These are phyloP conservation scores for Subanguina moxae DNA, from an alignment of 1,140 invertebrate species.

Conservation along the genomic window DNA sequence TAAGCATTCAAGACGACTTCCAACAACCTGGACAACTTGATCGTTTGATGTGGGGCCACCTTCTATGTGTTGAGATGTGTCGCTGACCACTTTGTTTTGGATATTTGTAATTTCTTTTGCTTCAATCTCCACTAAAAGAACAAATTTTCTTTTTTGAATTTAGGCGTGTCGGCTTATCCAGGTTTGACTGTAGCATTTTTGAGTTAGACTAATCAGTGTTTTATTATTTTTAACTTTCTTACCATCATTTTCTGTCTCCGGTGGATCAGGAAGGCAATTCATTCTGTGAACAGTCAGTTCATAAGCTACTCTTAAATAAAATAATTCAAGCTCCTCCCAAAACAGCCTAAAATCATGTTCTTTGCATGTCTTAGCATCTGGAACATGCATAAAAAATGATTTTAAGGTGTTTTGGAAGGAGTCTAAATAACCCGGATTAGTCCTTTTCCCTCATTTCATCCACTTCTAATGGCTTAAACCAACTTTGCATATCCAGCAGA, in stretches of 20 bases:
- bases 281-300: constrained; percentile 47
- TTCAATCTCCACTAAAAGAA: constrained; percentile 40
- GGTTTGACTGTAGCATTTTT: too few relatives aligned
- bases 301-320: constrained; percentile 27
- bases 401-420: too few relatives aligned
- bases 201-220: too few relatives aligned
- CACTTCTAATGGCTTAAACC: too few relatives aligned
- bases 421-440: too few relatives aligned
- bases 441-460: background rate
- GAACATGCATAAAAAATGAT: too few relatives aligned
- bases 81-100: constrained; percentile 37
- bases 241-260: constrained; percentile 41
- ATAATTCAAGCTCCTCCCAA: too few relatives aligned
- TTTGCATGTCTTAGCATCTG: too few relatives aligned
- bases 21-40: constrained; percentile 39
- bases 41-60: constrained; percentile 24
- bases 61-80: constrained; percentile 17
- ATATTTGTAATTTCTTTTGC: constrained; percentile 39
- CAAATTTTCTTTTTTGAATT: too few relatives aligned
- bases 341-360: too few relatives aligned
- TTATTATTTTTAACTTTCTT: background rate
- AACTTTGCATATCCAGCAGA: constrained; percentile 1
- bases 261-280: constrained; percentile 49
- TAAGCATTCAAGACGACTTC: background rate
- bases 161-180: too few relatives aligned